Evolutionary conservation across 2,888 invertebrate genomes (phyloP).

Genomic region (Tachina grossa): DNA sequence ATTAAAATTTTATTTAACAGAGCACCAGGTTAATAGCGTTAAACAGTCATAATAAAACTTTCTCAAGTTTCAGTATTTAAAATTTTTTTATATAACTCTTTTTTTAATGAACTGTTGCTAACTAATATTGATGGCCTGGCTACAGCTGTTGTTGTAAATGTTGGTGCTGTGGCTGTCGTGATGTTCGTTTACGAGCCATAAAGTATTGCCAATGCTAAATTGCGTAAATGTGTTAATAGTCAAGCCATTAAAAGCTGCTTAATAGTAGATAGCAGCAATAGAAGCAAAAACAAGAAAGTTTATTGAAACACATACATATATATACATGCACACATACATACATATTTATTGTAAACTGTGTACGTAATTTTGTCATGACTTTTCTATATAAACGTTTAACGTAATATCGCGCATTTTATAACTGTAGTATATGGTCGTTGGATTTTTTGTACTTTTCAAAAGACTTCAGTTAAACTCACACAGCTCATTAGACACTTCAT

Average conservation of each 20-base stretch:
- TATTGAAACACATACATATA: not conserved
- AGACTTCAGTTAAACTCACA: conserved; percentile 45
- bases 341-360: not conserved
- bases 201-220: conserved; percentile 63
- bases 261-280: conserved; percentile 22
- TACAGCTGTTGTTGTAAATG: conserved; percentile 28
- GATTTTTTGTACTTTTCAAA: conserved; percentile 34
- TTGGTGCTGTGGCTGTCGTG: conserved; percentile 1
- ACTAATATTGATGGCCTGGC: conserved; percentile 32
- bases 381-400: conserved; percentile 49
- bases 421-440: conserved; percentile 32
- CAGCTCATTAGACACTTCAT: conserved; percentile 56
- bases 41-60: conserved; percentile 10
- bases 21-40: not conserved
- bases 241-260: conserved; percentile 66
- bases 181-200: conserved; percentile 27
- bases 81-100: conserved; percentile 44
- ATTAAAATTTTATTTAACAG: not conserved
- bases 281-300: conserved; percentile 38
- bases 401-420: conserved; percentile 32
- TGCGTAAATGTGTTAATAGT: conserved; percentile 70
- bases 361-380: not conserved
- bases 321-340: not conserved
- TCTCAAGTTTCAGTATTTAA: conserved; percentile 31
- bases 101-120: conserved; percentile 48